Evolutionary conservation across 2,113 vertebrate species (phyloP), one percentile per base, ranked within the genome.

Genomic region (Eupsittula cactorum): DNA sequence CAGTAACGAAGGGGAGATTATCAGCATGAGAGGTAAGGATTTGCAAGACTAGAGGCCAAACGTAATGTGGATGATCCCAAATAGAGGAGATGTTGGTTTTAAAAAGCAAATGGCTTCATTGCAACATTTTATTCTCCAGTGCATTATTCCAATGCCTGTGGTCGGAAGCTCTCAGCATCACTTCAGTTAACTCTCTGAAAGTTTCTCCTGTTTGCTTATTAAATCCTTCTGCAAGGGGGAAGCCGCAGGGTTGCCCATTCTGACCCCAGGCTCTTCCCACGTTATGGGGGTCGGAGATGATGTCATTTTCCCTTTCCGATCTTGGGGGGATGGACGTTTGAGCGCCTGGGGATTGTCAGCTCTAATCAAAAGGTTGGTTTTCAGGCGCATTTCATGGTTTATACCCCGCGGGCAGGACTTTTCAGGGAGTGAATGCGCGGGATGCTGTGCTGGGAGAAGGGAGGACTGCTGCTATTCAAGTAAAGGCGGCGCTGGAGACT

Each of bases 331-430:
- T 0, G 31, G 86, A 41, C 1, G 53, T 88, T 62, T 46, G 85
- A 57, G 74, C 2, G 27, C 74, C 90, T 11, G 37, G 57, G 87
- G 83, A 44, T 79, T 92, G 92, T 95, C 96, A 96, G 93, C 70
- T 78, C 71, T 74, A 53, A 94, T 96, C 82, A 95, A 97, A 97
- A 97, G 94, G 80, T 85, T 73, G 91, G 78, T 93, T 95, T 97
- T 92, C 94, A 95, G 93, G 52, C 81, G 2, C 93, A 94, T 97
- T 97, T 97, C 96, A 95, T 91, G 96, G 91, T 96, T 93, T 81
- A 27, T 73, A 46, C 86, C 85, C 94, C 13, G 60, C 29, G 13
- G 88, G 82, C 92, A 92, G 95, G 17, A 93, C 95, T 90, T 97
- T 96, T 96, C 93, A 95, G 49, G 92, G 76, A 90, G 78, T 93